These are phyloP conservation scores for Engystomops pustulosus DNA, from an alignment of 2,113 vertebrate genomes.

Conservation along the genomic window DNA sequence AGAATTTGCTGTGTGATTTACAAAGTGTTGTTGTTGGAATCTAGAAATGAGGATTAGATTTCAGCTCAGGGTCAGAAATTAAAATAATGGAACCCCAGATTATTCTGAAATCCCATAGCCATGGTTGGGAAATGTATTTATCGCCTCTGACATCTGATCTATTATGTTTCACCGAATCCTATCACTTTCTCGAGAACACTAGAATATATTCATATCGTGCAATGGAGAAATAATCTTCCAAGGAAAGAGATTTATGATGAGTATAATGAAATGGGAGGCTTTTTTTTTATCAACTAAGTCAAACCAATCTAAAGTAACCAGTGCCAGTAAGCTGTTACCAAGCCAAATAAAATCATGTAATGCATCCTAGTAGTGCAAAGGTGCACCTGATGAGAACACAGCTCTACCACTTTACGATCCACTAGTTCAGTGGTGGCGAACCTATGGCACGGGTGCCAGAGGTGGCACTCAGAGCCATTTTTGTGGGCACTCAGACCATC, in stretches of 20 bases:
- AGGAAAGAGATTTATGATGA: neutral
- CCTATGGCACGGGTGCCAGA: too few relatives aligned
- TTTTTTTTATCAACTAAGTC: neutral
- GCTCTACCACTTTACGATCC: neutral
- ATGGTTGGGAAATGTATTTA: conserved; percentile 3
- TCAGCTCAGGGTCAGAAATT: neutral
- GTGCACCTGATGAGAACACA: neutral
- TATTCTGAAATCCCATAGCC: neutral
- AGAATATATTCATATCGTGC: neutral
- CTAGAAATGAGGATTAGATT: conserved; percentile 1
- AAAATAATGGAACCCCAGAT: neutral
- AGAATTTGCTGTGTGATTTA: conserved; percentile 1
- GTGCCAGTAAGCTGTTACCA: neutral
- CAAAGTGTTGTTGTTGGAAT: neutral
- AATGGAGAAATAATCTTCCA: neutral
- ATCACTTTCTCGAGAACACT: neutral
- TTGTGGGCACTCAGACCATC: too few relatives aligned
- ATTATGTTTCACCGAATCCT: neutral
- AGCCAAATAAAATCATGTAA: neutral
- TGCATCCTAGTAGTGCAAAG: neutral
- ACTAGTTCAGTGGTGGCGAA: too few relatives aligned
- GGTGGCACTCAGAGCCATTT: too few relatives aligned
- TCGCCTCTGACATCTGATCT: neutral
- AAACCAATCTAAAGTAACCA: neutral
- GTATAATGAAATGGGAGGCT: neutral